Conservation (phyloP, 2,888 invertebrate genomes). For the Sinelater perroti region DNA sequence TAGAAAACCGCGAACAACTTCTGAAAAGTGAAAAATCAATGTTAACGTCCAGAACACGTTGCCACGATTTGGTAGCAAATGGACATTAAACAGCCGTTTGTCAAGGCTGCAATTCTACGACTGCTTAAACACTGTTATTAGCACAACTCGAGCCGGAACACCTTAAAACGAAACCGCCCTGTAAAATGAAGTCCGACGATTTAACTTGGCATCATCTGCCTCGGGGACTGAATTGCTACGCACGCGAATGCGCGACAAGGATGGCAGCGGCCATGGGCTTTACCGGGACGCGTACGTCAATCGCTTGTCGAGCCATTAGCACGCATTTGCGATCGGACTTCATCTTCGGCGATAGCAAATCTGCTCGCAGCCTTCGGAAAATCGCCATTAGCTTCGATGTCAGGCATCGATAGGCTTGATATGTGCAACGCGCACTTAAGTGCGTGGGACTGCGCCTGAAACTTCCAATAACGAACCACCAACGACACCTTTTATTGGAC, state of each 20-base stretch:
- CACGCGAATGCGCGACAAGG: constrained; percentile 22
- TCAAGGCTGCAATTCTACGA: constrained; percentile 29
- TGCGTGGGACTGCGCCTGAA: constrained; percentile 22
- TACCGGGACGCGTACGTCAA: constrained; percentile 15
- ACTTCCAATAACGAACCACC: constrained; percentile 12
- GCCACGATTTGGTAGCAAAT: constrained; percentile 26
- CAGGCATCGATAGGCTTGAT: too few relatives aligned
- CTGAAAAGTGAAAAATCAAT: neutral
- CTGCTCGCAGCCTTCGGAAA: too few relatives aligned
- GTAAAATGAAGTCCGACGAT: constrained; percentile 22
- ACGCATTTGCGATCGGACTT: constrained; percentile 18
- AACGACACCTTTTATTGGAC: constrained; percentile 27
- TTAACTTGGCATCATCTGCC: constrained; percentile 30
- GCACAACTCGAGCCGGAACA: constrained; percentile 24
- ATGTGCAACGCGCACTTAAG: constrained; percentile 23
- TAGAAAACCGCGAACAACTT: neutral
- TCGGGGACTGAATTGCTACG: constrained; percentile 25
- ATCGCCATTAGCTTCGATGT: too few relatives aligned
- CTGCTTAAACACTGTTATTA: constrained; percentile 31
- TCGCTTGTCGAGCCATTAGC: constrained; percentile 12
- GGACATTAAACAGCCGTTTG: constrained; percentile 28
- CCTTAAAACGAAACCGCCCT: constrained; percentile 27
- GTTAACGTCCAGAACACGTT: constrained; percentile 11
- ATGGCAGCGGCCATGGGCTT: constrained; percentile 15
- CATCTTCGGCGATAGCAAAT: too few relatives aligned